These are phyloP conservation scores for Clunio marinus DNA, from an alignment of 2,888 invertebrate genomes.

Conservation along the genomic window DNA sequence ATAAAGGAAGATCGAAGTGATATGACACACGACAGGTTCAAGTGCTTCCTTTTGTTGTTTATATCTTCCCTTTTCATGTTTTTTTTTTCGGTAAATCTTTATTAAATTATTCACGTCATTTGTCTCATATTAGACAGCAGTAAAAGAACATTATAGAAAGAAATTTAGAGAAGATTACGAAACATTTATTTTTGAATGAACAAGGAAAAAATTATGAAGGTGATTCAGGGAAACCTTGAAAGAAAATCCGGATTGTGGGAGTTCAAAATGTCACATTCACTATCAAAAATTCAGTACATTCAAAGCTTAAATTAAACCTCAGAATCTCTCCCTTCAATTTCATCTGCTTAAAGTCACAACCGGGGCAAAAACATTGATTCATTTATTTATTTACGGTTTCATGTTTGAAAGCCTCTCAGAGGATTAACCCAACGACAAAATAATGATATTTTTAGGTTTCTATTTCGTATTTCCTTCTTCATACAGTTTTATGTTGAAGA, in stretches of 20 bases:
- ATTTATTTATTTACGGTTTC: constrained; percentile 21
- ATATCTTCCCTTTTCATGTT: too few relatives aligned
- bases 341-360: not conserved
- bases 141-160: too few relatives aligned
- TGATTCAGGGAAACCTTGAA: too few relatives aligned
- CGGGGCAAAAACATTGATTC: constrained; percentile 1
- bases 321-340: not conserved
- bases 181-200: not conserved
- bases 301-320: too few relatives aligned
- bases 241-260: too few relatives aligned
- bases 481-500: not conserved
- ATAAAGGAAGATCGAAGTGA: not conserved
- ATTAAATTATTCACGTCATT: constrained; percentile 33
- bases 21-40: constrained; percentile 24
- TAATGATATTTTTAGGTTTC: not conserved
- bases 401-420: constrained; percentile 10
- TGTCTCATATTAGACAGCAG: constrained; percentile 16
- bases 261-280: too few relatives aligned
- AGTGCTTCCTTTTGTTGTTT: too few relatives aligned
- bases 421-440: not conserved
- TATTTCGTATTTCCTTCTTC: not conserved
- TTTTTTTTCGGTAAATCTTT: constrained; percentile 7
- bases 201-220: not conserved
- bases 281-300: too few relatives aligned
- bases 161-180: too few relatives aligned